Evolutionary conservation across 2,888 invertebrate genomes (phyloP), one percentile per base, ranked within the genome.

Genomic region (Lissocephala sabroskyi): DNA sequence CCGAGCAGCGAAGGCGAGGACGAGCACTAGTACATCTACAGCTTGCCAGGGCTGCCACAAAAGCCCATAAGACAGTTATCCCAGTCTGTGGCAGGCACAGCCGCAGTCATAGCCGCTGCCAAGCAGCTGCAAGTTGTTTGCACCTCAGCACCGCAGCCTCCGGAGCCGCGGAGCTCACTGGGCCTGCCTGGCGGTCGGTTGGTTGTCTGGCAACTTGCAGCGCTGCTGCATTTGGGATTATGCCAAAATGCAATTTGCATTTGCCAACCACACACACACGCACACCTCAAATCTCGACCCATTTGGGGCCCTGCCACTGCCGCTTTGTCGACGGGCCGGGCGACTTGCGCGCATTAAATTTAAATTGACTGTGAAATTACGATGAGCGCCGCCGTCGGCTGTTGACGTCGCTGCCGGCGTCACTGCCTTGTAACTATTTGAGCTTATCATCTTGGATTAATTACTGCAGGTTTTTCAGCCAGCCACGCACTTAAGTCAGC

Each of bases 301-400:
- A 23, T 23, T 23, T 23, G 23, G 35, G 16, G 10, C 16, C 14
- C 13, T 35, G 13, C 13, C 35, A 13, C 13, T 14, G 10, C 16
- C 6, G 16, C 14, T 35, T n/a, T 13, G 35, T 9, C 13, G 14
- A 14, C 16, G 35, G 35, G 48, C 29, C 29, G 32, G 45, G 57
- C 52, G 49, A 68, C 57, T 56, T 51, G 66, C 70, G 70, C 64
- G 59, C 59, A 71, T 74, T 68, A 74, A 71, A 66, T 76, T 76
- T 71, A 74, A 71, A 71, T 71, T 77, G 77, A 73, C 77, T 77
- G 77, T 71, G 64, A 71, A 77, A 77, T 77, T 64, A 61, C 63
- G 60, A 56, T 46, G 61, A 61, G 45, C 44, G n/a, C n/a, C n/a
- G n/a, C n/a, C n/a, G n/a, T n/a, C n/a, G n/a, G n/a, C n/a, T n/a